Base-by-base conservation (phyloP, 2,888 invertebrate species). In the Sphecodes monilicornis region DNA sequence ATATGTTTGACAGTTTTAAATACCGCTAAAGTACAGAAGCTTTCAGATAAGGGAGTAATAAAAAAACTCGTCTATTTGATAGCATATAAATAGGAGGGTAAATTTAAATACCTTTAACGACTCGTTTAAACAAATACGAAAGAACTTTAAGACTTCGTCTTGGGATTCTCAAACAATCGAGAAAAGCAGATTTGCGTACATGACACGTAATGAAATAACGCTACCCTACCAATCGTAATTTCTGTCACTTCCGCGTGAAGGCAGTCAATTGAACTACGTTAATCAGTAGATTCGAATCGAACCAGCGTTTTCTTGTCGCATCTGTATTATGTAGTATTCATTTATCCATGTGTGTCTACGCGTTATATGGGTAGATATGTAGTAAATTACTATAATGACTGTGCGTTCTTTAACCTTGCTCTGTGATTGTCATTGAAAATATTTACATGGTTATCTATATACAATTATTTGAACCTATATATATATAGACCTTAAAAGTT, bases 171-270 rank as follows among this genome's bases (percentile, higher is more conserved):
- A 89, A 77, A 72, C 76, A 39, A 73, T 72, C 16, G 39, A 46
- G 39, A 60, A 84, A 86, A 70, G 50, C 29, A 75, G 80, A 86
- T 82, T 88, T 82, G n/a, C 57, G 74, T 82, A 80, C 74, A 89
- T 85, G 88, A 89, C 89, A 89, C 89, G 89, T 88, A 89, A 84
- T 70, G 76, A 84, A 82, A 85, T 80, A 82, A 78, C 81, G 76
- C 76, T 82, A 80, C 78, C 74, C 80, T 82, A 86, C 85, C 81
- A 85, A 86, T 78, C 75, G 82, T 76, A 71, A 86, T 76, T 80
- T 54, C 81, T 87, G 78, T 78, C 87, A 87, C 86, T 86, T 86
- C 86, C 85, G 85, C 76, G 66, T 82, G 74, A 76, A 76, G 76
- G 69, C 60, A 78, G 75, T 73, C 80, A 74, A 75, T 80, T 69